Conservation (phyloP, 2,797 vertebrate genomes). For the Gadopsis bispinosus region DNA sequence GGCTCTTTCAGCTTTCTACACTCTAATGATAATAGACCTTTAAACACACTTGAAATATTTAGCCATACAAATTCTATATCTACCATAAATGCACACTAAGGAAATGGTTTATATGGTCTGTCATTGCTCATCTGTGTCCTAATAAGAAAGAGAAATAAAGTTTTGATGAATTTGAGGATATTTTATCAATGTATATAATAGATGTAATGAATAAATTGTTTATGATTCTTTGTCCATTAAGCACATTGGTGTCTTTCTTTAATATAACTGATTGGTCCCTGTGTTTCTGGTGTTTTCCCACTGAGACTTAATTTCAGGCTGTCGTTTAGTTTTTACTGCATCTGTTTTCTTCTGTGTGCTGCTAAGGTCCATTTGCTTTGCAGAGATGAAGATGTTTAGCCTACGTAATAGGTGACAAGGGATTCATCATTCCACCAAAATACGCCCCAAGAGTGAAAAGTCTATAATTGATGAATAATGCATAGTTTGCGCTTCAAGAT, state of each 20-base stretch:
- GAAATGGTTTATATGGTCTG: conserved; percentile 26
- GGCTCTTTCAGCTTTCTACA: conserved; percentile 6
- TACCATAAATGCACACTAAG: conserved; percentile 22
- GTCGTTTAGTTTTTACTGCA: conserved; percentile 5
- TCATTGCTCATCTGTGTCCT: conserved; percentile 22
- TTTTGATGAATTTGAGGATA: conserved; percentile 14
- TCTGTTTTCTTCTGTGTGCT: conserved; percentile 7
- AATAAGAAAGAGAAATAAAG: not conserved
- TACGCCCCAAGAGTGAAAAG: not conserved
- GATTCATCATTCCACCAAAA: conserved; percentile 9
- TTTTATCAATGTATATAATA: conserved; percentile 37
- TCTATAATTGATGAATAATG: conserved; percentile 50
- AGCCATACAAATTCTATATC: conserved; percentile 13
- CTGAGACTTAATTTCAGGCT: not conserved
- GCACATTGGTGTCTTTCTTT: conserved; percentile 51
- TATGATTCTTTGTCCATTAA: conserved; percentile 34
- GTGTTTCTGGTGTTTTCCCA: conserved; percentile 2
- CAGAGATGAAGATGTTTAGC: conserved; percentile 28
- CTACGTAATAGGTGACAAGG: not conserved
- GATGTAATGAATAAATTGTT: conserved; percentile 56
- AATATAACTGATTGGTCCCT: not conserved
- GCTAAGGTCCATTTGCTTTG: conserved; percentile 22
- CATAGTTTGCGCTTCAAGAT: conserved; percentile 18
- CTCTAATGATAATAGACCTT: conserved; percentile 8
- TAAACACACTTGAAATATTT: conserved; percentile 16